These are phyloP conservation scores for Falco peregrinus DNA, from an alignment of 2,797 vertebrate genomes.

Conservation along the genomic window DNA sequence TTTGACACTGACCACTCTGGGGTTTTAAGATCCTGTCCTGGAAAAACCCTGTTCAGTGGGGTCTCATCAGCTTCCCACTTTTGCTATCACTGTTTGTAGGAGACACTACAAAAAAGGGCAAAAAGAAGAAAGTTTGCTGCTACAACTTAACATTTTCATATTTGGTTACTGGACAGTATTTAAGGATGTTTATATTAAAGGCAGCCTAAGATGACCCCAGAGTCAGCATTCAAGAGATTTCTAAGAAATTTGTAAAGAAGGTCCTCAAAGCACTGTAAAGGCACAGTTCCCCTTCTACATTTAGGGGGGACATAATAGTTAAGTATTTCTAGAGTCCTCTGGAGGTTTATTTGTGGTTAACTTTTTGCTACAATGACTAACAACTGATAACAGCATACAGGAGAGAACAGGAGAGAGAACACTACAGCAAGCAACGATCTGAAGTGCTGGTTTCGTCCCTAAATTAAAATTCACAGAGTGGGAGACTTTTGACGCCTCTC, in stretches of 20 bases:
- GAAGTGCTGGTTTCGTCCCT: background rate
- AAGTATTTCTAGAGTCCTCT: background rate
- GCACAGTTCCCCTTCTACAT: background rate
- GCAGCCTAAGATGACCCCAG: background rate
- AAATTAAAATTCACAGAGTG: background rate
- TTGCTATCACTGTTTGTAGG: background rate
- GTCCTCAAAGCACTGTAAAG: background rate
- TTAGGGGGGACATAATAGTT: background rate
- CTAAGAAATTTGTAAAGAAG: background rate
- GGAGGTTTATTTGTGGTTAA: background rate
- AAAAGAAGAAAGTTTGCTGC: background rate
- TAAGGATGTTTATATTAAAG: background rate
- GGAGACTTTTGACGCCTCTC: background rate
- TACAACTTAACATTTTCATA: background rate
- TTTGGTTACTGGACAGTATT: background rate
- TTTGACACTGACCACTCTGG: background rate
- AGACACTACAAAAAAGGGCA: background rate
- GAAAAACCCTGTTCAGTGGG: background rate
- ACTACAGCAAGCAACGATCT: background rate
- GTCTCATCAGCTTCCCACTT: background rate
- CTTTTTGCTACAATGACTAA: conserved; percentile 1
- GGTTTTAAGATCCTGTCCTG: background rate
- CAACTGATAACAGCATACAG: background rate
- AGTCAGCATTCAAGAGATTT: background rate
- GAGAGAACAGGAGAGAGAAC: background rate